These are phyloP conservation scores for Heliornis fulica DNA, from an alignment of 2,113 vertebrate species.

Conservation along the genomic window DNA sequence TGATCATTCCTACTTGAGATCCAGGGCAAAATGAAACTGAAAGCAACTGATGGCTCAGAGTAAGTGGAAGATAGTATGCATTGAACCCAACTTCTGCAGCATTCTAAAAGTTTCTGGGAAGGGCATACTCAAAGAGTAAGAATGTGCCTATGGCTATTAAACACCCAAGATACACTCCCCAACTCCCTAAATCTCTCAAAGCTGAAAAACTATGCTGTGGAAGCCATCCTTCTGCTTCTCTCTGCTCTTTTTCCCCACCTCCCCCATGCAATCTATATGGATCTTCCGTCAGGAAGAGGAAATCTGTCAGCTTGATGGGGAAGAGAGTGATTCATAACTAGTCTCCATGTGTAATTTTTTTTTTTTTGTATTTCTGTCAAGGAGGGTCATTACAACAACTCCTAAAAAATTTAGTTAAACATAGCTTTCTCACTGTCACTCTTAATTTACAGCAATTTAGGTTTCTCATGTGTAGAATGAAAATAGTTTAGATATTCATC, in stretches of 20 bases:
- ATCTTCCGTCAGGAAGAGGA: neutral
- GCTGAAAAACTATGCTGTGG: neutral
- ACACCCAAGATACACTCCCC: neutral
- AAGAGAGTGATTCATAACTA: neutral
- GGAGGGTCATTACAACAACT: neutral
- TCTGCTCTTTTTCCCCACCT: neutral
- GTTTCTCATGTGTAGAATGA: neutral
- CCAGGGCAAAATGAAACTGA: neutral
- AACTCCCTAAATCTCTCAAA: neutral
- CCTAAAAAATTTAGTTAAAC: neutral
- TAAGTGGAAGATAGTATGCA: neutral
- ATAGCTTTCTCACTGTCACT: neutral
- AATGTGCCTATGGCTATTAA: neutral
- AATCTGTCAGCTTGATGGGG: neutral
- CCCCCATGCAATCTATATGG: neutral
- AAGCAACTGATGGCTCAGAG: neutral
- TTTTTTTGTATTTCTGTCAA: neutral
- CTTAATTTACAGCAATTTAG: neutral
- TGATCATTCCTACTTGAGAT: neutral
- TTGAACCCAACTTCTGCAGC: neutral
- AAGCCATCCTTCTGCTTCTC: neutral
- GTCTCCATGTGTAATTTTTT: neutral
- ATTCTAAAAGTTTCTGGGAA: neutral
- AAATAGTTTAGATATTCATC: neutral
- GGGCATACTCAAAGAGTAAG: neutral